phyloP scores from a whole-genome alignment of 2,888 invertebrate species.

The Reticulitermes lucifugus region DNA sequence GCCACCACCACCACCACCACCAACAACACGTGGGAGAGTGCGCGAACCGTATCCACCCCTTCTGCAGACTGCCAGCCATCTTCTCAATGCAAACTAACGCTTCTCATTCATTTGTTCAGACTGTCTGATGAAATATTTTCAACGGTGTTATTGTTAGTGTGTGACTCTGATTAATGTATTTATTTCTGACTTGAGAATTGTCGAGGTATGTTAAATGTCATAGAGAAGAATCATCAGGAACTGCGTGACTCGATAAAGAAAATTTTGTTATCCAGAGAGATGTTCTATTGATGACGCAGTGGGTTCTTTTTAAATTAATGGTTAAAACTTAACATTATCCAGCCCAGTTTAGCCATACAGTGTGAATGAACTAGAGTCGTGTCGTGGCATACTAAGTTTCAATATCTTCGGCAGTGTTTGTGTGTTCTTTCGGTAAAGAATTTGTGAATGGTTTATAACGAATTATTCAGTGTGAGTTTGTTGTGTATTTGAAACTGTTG shows the following conservation, averaged over 20 bases:
- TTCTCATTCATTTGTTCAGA: background rate
- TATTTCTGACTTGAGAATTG: background rate
- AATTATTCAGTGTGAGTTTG: no score
- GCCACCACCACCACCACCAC: background rate
- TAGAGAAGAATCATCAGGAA: background rate
- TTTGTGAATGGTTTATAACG: no score
- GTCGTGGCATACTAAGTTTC: no score
- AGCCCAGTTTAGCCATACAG: no score
- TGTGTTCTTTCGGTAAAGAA: no score
- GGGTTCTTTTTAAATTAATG: no score
- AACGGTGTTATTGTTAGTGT: background rate
- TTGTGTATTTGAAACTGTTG: no score
- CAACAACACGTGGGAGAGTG: slow-evolving; percentile 19
- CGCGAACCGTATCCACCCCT: slow-evolving; percentile 18
- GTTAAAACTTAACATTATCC: no score
- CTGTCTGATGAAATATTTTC: background rate
- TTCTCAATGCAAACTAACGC: slow-evolving; percentile 7
- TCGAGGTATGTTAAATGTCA: background rate
- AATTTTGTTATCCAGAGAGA: no score
- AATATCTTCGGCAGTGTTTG: no score
- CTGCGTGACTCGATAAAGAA: background rate
- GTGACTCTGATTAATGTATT: background rate
- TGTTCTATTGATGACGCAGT: no score
- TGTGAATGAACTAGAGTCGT: no score
- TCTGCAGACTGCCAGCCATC: slow-evolving; percentile 14